phyloP scores from a whole-genome alignment of 2,113 vertebrate species.

The Solea senegalensis region DNA sequence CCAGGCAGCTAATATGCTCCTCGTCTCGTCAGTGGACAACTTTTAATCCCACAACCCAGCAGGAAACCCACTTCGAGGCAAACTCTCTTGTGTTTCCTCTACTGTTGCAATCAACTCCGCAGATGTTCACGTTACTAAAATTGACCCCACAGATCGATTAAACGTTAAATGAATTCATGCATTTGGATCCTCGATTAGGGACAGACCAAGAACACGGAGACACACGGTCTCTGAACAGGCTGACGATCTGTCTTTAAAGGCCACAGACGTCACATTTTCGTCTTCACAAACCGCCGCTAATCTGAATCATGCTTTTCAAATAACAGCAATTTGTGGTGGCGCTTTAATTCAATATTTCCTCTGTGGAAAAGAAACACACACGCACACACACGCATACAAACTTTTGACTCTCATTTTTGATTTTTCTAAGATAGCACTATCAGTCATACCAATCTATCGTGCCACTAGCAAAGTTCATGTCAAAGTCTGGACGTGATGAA shows the following conservation, averaged over 20 bases:
- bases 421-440: too few relatives aligned
- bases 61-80: not conserved
- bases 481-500: too few relatives aligned
- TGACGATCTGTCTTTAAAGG: not conserved
- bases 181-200: not conserved
- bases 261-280: not conserved
- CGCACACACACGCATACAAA: too few relatives aligned
- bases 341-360: constrained; percentile 16
- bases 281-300: constrained; percentile 2
- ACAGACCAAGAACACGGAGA: not conserved
- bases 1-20: not conserved
- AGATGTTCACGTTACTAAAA: constrained; percentile 20
- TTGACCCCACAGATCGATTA: not conserved
- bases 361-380: not conserved
- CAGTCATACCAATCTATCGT: too few relatives aligned
- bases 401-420: too few relatives aligned
- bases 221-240: not conserved
- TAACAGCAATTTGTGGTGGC: not conserved
- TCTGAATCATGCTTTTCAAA: constrained; percentile 30
- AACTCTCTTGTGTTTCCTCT: not conserved
- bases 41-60: not conserved
- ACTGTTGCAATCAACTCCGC: constrained; percentile 11
- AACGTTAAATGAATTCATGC: not conserved
- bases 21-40: not conserved
- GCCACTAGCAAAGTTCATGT: too few relatives aligned